Evolutionary conservation across 2,888 invertebrate species (phyloP), one percentile per base, ranked within the genome.

Genomic region (Polydrusus cervinus): DNA sequence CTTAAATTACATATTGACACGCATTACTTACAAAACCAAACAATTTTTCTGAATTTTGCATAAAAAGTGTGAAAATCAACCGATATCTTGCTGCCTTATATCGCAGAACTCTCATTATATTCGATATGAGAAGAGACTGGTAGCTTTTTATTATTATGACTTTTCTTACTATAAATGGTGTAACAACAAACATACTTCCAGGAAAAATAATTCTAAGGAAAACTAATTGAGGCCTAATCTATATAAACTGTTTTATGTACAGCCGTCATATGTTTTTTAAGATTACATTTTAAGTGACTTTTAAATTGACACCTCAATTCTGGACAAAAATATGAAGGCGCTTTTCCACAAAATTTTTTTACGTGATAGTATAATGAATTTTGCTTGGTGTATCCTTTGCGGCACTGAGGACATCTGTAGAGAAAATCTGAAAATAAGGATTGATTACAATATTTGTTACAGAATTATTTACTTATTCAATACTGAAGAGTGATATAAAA

Each of bases 341-440:
- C 40, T 60, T 78, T 77, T 16, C 78, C 80, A 65, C 80, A 81
- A 34, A 79, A 78, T 45, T 77, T 77, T 13, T 72, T 77, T 6
- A 71, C 62, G 65, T 82, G 82, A 0, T 77, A 76, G n/a, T 75
- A 77, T 34, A 78, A 71, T 13, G 78, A 77, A 16, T 78, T 74
- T 10, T 68, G 73, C 34, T 78, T 72, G 45, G 74, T 77, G 25
- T 82, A 82, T 7, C 69, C 71, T 53, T 77, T 76, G 14, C 75
- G 71, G 68, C 80, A 81, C 40, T 57, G 75, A 8, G 71, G 72
- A 55, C 80, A 69, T 49, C 40, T 62, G 14, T 64, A 62, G n/a
- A 47, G 65, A 11, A 43, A 20, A 57, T n/a, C 71, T 71, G 43
- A 14, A 71, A 71, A 61, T 53, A 55, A 3, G 16, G 47, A 49